These are phyloP conservation scores for Argyrosomus japonicus DNA, from an alignment of 2,113 vertebrate species.

Conservation along the genomic window DNA sequence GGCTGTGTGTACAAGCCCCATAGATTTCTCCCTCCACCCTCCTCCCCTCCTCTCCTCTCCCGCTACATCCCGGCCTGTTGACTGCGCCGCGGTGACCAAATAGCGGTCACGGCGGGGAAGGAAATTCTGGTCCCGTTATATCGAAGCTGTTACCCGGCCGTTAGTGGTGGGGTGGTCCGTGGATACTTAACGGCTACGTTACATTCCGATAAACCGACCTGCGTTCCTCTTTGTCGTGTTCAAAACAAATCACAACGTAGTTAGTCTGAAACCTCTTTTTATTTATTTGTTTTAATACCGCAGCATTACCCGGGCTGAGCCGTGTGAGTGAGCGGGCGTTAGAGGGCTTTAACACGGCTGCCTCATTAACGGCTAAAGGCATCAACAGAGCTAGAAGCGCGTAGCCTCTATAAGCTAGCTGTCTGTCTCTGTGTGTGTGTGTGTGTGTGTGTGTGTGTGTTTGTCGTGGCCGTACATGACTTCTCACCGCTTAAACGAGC, in stretches of 20 bases:
- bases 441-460: slow-evolving; percentile 13
- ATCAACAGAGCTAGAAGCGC: slow-evolving; percentile 36
- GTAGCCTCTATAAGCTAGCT: slow-evolving; percentile 69
- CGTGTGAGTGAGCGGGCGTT: background rate
- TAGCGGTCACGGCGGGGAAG: slow-evolving; percentile 64
- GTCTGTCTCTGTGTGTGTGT: slow-evolving; percentile 19
- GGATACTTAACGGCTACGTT: background rate
- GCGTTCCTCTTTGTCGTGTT: slow-evolving; percentile 12
- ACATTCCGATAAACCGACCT: background rate
- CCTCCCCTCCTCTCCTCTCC: background rate
- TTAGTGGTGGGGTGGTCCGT: no score
- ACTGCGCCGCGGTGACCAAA: slow-evolving; percentile 74
- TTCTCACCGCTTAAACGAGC: background rate
- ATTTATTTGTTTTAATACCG: background rate
- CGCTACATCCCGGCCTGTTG: slow-evolving; percentile 82
- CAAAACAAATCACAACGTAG: slow-evolving; percentile 23
- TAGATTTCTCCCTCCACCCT: background rate
- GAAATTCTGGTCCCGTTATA: slow-evolving; percentile 48
- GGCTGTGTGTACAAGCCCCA: slow-evolving; percentile 23
- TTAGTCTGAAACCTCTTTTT: background rate
- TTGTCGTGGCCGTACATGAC: background rate
- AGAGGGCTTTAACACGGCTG: background rate
- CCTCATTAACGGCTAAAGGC: slow-evolving; percentile 14
- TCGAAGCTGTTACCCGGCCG: background rate
- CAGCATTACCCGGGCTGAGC: background rate